Evolutionary conservation across 30 jellyfish, hydroid and myxozoan species (phyloP), one percentile per base, ranked within the genome.

Genomic region (Hydractinia echinata): DNA sequence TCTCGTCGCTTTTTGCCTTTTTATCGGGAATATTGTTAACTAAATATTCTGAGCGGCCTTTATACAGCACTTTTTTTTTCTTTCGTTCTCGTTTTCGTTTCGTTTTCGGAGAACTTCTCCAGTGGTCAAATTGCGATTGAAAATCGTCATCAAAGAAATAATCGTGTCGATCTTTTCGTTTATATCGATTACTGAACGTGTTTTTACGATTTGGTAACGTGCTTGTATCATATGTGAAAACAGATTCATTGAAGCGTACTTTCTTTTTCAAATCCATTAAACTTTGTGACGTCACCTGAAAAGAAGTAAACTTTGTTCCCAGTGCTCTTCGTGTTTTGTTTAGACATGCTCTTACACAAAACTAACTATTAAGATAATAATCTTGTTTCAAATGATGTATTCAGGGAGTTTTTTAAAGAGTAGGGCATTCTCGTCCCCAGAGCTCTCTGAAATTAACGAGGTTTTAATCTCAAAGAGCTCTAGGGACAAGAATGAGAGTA

Each of bases 41-140:
- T 13, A 64, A 51, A 64, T 13, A n/a, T 64, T 64, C 74, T n/a
- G 74, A 13, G 19, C 74, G 19, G 9, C 39, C 74, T 64, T 74
- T 74, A 51, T 74, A 74, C 58, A 74, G 54, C 0, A 48, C 16
- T 1, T 67, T 66, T 0, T n/a, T 64, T 64, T 13, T 64, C 39
- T 64, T 64, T 6, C 74, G 5, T 44, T 74, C 68, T 21, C 83
- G 62, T 74, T 74, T 74, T 49, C 68, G 62, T 50, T 74, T 74
- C 30, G 61, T 74, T 51, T 54, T 50, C 51, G 67, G 48, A 48
- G 83, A 21, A 50, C 20, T 51, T 50, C 69, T 48, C 83, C 83
- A 74, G 51, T 54, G 62, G 61, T 74, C 83, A 10, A 74, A 50
- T 67, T 74, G 83, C 6, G 54, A 10, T 58, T 49, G 62, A 2